These are phyloP conservation scores for Athrips mouffetella DNA, from an alignment of 2,888 invertebrate species.

Conservation along the genomic window DNA sequence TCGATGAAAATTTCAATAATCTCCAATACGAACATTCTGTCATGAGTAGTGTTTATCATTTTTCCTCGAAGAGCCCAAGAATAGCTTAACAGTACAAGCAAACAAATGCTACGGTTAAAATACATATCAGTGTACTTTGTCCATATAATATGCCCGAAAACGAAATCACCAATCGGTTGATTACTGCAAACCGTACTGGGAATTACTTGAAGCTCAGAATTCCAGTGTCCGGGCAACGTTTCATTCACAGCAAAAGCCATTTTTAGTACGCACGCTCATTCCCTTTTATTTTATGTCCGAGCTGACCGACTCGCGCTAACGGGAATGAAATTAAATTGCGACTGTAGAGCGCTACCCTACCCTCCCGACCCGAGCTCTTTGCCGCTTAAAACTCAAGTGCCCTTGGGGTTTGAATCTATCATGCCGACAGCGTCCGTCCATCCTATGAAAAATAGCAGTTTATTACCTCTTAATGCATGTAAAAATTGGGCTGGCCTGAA, in stretches of 20 bases:
- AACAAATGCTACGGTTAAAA: not conserved
- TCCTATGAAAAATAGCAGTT: slow-evolving; percentile 26
- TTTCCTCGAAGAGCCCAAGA: too few species aligned
- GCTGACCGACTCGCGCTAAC: slow-evolving; percentile 33
- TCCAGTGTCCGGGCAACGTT: slow-evolving; percentile 13
- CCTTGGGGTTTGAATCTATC: slow-evolving; percentile 35
- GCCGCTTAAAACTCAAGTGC: slow-evolving; percentile 32
- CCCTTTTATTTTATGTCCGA: slow-evolving; percentile 44
- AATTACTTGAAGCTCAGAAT: not conserved
- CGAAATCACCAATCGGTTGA: not conserved
- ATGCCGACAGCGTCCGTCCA: slow-evolving; percentile 26
- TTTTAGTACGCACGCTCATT: slow-evolving; percentile 25
- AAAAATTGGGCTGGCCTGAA: not conserved
- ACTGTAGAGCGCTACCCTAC: slow-evolving; percentile 38
- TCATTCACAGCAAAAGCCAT: slow-evolving; percentile 26
- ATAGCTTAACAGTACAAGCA: not conserved
- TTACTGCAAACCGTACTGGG: not conserved
- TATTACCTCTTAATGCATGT: slow-evolving; percentile 8
- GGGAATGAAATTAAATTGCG: slow-evolving; percentile 53
- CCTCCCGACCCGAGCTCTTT: slow-evolving; percentile 25
- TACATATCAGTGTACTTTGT: not conserved
- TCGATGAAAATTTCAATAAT: too few species aligned
- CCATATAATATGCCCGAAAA: not conserved
- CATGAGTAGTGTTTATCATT: too few species aligned
- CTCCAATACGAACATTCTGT: too few species aligned